These are phyloP conservation scores for Drosophila trapezifrons DNA, from an alignment of 1,140 invertebrate genomes.

Conservation along the genomic window DNA sequence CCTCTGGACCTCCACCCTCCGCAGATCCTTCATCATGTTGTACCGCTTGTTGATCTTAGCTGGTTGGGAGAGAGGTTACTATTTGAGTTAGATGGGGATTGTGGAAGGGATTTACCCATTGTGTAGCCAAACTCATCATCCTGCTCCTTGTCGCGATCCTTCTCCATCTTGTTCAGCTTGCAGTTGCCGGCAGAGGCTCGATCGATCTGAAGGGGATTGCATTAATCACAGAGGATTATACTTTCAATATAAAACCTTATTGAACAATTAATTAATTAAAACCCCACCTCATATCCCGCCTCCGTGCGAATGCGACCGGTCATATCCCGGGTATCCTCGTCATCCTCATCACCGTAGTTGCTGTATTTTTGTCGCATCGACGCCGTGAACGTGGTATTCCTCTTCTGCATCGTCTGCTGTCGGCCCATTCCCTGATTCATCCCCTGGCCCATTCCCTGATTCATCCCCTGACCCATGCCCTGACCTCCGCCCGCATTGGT, in stretches of 20 bases:
- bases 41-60: constrained; percentile 97
- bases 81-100: background rate
- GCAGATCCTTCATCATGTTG: constrained; percentile 89
- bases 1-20: constrained; percentile 90
- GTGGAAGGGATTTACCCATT: constrained; percentile 88
- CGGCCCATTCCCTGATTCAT: constrained; percentile 35
- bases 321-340: constrained; percentile 89
- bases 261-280: too few species aligned
- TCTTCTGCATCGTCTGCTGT: constrained; percentile 60
- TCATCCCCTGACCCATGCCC: constrained; percentile 31
- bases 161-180: constrained; percentile 91
- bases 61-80: constrained; percentile 79
- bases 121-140: constrained; percentile 97
- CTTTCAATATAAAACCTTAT: too few species aligned
- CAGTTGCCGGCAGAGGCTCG: constrained; percentile 94
- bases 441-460: constrained; percentile 9
- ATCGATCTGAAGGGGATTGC: constrained; percentile 88
- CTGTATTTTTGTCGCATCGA: constrained; percentile 79
- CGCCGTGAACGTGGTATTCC: constrained; percentile 65
- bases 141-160: constrained; percentile 90
- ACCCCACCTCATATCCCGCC: constrained; percentile 89
- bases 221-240: constrained; percentile 21
- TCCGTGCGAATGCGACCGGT: constrained; percentile 92
- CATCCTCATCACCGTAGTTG: constrained; percentile 86
- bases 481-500: constrained; percentile 41